Conservation (phyloP, 2,888 invertebrate species). For the Spodoptera littoralis region DNA sequence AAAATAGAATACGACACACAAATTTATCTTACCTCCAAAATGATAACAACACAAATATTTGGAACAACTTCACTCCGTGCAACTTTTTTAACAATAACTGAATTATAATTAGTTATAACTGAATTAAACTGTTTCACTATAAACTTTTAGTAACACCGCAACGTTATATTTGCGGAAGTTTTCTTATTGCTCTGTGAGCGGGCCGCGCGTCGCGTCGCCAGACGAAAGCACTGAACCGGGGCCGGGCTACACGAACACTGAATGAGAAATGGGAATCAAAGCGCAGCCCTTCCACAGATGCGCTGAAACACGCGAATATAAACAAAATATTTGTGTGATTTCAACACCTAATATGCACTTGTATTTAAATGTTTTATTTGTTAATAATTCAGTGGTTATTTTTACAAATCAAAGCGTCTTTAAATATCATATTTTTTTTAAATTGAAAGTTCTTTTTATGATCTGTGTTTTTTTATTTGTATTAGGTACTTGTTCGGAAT, state of each 20-base stretch:
- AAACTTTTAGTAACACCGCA: conserved; percentile 14
- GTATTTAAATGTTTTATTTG: conserved; percentile 19
- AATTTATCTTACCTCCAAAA: conserved; percentile 21
- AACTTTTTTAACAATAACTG: conserved; percentile 20
- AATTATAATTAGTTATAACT: neutral
- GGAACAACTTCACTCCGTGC: conserved; percentile 17
- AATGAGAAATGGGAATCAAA: conserved; percentile 65
- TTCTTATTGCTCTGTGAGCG: conserved; percentile 23
- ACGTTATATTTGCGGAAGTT: conserved; percentile 38
- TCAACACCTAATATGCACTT: conserved; percentile 31
- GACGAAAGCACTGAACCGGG: conserved; percentile 58
- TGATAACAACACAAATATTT: neutral
- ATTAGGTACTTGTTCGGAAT: no score
- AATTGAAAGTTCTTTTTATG: no score
- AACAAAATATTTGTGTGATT: conserved; percentile 30
- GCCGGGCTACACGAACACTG: conserved; percentile 71
- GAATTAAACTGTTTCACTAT: conserved; percentile 37
- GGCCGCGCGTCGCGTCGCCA: conserved; percentile 39
- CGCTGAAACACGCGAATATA: conserved; percentile 49
- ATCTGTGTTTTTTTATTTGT: no score
- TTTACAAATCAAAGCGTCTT: no score
- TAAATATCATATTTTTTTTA: no score
- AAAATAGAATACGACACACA: neutral
- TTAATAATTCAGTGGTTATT: neutral
- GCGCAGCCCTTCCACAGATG: conserved; percentile 66